These are phyloP conservation scores for Metalampra italica DNA, from an alignment of 2,888 invertebrate genomes.

Conservation along the genomic window DNA sequence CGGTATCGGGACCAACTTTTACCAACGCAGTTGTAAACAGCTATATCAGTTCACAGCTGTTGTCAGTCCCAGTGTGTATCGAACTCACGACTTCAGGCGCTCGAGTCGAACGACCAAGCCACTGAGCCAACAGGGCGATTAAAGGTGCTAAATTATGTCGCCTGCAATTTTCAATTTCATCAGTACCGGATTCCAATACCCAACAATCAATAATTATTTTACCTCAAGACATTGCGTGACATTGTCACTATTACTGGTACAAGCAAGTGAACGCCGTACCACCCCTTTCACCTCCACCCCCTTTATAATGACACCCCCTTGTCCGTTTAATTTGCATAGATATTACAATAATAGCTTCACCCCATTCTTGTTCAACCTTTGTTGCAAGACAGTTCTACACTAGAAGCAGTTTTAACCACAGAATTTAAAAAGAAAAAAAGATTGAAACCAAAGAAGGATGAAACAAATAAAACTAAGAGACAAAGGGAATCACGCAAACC, in stretches of 20 bases:
- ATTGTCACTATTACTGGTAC: conserved; percentile 19
- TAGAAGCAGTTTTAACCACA: conserved; percentile 14
- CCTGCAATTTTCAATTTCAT: no score
- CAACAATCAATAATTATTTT: conserved; percentile 20
- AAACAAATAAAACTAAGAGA: background rate
- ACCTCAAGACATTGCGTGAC: conserved; percentile 48
- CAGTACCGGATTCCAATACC: conserved; percentile 16
- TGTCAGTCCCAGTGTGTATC: no score
- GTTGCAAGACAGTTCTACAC: conserved; percentile 36
- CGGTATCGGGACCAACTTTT: no score
- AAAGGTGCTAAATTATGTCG: no score
- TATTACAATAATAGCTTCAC: conserved; percentile 50
- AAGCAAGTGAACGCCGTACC: conserved; percentile 46
- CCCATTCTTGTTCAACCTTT: conserved; percentile 37
- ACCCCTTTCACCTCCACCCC: conserved; percentile 34
- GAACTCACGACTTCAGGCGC: no score
- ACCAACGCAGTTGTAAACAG: no score
- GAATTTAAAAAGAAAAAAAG: no score
- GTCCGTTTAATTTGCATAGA: conserved; percentile 67
- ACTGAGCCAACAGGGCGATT: background rate
- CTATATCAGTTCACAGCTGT: no score
- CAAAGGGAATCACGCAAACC: background rate
- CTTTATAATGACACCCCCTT: conserved; percentile 58
- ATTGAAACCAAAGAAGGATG: background rate
- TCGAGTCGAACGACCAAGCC: no score